Evolutionary conservation across 2,888 invertebrate species (phyloP), one percentile per base, ranked within the genome.

Genomic region (Anthrax anthrax): DNA sequence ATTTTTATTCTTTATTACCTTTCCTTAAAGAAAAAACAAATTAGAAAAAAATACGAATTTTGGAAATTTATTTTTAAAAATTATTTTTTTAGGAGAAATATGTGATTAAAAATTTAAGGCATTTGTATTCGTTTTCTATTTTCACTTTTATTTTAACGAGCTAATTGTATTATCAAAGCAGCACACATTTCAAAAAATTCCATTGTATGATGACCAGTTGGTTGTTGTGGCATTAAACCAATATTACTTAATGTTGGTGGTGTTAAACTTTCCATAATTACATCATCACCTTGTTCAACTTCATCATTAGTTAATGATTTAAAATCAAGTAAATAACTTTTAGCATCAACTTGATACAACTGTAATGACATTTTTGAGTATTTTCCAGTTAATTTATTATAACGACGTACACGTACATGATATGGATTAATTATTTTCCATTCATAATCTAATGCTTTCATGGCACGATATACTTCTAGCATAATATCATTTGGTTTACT

Each of bases 131-230:
- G 8, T 23, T 23, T n/a, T n/a, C n/a, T n/a, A 23, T 32, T 32
- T 5, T 12, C 2, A 32, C 37, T 27, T 27, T 5, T 18, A n/a
- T 17, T 42, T 70, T 77, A 95, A 70, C 95, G 86, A 29, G 98
- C 98, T 51, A 99, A 74, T 58, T 98, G 96, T 51, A 96, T 95
- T 58, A 99, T 99, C 40, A 99, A 76, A 3, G 92, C 90, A 18
- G 98, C 95, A 70, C 98, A 98, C 95, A 98, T 98, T 73, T 99
- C 98, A 63, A 99, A 99, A 73, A 99, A 99, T 72, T 98, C 97
- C 89, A 99, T 94, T 2, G 97, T 97, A 67, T 95, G 94, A 63
- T 97, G 95, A 0, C 87, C 88, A 19, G 73, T 73, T 9, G 67
- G 65, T 51, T 67, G 67, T 9, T 63, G 56, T 2, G 66, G 65